These are phyloP conservation scores for Odontomyia ornata DNA, from an alignment of 2,888 invertebrate genomes.

Conservation along the genomic window DNA sequence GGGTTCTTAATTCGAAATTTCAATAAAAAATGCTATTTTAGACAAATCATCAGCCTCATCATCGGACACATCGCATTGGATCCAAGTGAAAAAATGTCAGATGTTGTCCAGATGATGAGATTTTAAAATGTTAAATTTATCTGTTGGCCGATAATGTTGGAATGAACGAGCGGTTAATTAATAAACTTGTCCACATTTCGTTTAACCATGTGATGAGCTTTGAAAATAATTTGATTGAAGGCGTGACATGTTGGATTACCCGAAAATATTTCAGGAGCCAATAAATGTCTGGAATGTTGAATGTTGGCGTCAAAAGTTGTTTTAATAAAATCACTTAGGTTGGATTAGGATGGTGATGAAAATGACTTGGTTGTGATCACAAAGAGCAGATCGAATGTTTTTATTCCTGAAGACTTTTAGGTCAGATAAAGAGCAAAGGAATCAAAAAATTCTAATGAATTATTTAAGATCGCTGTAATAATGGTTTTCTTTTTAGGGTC, in stretches of 20 bases:
- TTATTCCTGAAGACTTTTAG: too few species aligned
- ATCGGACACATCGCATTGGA: background rate
- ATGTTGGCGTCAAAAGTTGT: background rate
- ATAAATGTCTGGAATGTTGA: background rate
- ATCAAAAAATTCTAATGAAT: too few species aligned
- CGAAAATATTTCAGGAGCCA: background rate
- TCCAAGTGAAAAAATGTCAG: background rate
- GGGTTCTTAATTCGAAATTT: background rate
- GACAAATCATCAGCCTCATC: background rate
- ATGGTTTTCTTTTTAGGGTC: too few species aligned
- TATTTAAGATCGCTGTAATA: too few species aligned
- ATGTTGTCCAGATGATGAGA: constrained; percentile 26
- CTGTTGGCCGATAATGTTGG: constrained; percentile 6
- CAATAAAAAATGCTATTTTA: background rate
- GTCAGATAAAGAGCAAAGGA: too few species aligned
- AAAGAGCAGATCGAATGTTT: too few species aligned
- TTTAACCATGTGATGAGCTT: constrained; percentile 11
- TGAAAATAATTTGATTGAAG: constrained; percentile 31
- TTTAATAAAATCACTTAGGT: background rate
- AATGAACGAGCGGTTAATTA: constrained; percentile 5
- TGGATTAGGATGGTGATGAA: background rate
- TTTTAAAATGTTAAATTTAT: constrained; percentile 27
- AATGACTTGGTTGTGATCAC: too few species aligned
- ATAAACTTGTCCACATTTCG: constrained; percentile 30
- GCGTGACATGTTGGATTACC: constrained; percentile 7